Conservation (phyloP, 1,140 invertebrate genomes). For the Drosophila orena region DNA sequence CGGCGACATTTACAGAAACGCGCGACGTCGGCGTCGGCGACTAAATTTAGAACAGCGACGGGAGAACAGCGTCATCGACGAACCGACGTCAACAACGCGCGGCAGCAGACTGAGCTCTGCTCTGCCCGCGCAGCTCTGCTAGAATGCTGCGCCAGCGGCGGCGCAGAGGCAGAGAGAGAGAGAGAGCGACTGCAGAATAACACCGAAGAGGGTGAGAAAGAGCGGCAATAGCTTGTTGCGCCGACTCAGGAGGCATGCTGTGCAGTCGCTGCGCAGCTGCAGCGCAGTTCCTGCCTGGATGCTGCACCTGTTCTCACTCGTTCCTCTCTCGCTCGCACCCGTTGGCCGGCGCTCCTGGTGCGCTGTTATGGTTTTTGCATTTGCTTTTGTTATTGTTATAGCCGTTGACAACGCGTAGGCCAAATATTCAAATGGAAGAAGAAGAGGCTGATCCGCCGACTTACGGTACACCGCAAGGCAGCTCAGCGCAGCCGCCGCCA, state of each 20-base stretch:
- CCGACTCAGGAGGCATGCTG: neutral
- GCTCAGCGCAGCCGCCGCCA: neutral
- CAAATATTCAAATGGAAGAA: slow-evolving; percentile 66
- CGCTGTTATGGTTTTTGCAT: slow-evolving; percentile 13
- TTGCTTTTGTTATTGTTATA: slow-evolving; percentile 18
- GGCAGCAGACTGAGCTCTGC: slow-evolving; percentile 59
- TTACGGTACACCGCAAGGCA: slow-evolving; percentile 53
- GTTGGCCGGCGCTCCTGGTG: slow-evolving; percentile 14
- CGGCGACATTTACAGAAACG: slow-evolving; percentile 62
- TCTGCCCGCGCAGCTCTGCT: slow-evolving; percentile 11
- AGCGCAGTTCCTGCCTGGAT: slow-evolving; percentile 24
- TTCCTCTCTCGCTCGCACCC: slow-evolving; percentile 6
- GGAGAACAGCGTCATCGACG: slow-evolving; percentile 23
- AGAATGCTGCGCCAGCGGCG: slow-evolving; percentile 18
- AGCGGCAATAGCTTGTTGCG: slow-evolving; percentile 45
- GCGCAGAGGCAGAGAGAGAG: neutral
- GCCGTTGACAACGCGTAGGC: slow-evolving; percentile 70
- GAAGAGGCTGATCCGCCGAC: slow-evolving; percentile 10
- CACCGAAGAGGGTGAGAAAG: slow-evolving; percentile 24
- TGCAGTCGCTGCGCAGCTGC: neutral
- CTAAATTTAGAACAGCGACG: slow-evolving; percentile 70
- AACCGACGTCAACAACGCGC: slow-evolving; percentile 60
- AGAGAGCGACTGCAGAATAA: neutral
- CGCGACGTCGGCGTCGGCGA: slow-evolving; percentile 55
- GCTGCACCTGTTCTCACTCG: slow-evolving; percentile 44